These are phyloP conservation scores for Melanitta fusca DNA, from an alignment of 2,797 vertebrate genomes.

Conservation along the genomic window DNA sequence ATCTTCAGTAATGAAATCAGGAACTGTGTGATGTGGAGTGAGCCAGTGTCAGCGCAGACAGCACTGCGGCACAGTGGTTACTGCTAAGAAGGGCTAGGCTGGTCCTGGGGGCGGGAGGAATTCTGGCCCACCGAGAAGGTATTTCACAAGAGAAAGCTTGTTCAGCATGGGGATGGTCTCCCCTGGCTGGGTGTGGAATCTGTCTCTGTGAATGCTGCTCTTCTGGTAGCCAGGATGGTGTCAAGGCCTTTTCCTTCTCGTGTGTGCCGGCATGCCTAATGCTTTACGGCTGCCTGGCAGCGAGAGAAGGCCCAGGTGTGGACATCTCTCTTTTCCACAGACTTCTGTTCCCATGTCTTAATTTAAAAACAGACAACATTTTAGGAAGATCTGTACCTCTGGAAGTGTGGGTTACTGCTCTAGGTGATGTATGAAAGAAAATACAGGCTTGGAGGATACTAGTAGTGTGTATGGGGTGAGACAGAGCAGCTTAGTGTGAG, in stretches of 20 bases:
- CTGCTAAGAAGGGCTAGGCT: background rate
- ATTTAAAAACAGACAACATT: background rate
- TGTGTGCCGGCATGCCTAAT: accelerated
- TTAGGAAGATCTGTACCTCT: background rate
- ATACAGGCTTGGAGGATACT: background rate
- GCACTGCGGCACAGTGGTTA: accelerated
- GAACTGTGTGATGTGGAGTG: background rate
- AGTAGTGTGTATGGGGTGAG: background rate
- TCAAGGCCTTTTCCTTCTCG: background rate
- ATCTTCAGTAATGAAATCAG: background rate
- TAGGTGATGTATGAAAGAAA: background rate
- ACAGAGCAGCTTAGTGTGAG: conserved; percentile 29
- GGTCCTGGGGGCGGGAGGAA: background rate
- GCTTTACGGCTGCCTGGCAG: background rate
- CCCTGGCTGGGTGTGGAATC: background rate
- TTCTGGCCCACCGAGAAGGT: background rate
- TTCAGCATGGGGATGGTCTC: background rate
- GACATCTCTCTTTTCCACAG: background rate
- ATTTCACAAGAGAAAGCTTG: background rate
- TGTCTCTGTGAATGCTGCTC: background rate
- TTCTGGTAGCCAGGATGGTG: background rate
- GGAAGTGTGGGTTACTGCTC: background rate
- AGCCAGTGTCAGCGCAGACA: accelerated
- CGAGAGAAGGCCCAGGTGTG: background rate
- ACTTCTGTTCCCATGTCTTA: background rate